These are phyloP conservation scores for Phania funesta DNA, from an alignment of 2,888 invertebrate genomes.

Conservation along the genomic window DNA sequence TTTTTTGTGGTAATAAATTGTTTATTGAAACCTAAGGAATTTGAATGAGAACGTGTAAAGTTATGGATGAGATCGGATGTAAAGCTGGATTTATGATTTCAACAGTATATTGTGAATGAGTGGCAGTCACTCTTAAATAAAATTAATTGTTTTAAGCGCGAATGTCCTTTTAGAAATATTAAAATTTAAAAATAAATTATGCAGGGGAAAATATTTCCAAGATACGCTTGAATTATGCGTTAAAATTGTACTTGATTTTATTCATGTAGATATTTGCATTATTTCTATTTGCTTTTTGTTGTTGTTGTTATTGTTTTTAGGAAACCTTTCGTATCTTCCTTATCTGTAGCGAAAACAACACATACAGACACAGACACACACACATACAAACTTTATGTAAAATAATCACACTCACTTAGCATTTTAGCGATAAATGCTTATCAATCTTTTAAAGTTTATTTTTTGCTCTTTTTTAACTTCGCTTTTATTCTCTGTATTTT, in stretches of 20 bases:
- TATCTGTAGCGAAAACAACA: conserved; percentile 32
- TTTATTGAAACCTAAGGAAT: conserved; percentile 76
- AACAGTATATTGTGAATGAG: conserved; percentile 80
- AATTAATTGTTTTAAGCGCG: conserved; percentile 40
- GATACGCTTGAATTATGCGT: conserved; percentile 26
- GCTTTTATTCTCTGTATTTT: neutral
- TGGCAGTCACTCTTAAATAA: neutral
- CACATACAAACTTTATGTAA: no score
- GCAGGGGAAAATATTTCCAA: conserved; percentile 16
- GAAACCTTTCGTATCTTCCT: conserved; percentile 1
- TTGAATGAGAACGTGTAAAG: conserved; percentile 83
- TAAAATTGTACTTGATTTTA: conserved; percentile 14
- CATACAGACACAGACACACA: neutral
- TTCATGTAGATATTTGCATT: neutral
- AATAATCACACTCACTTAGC: neutral
- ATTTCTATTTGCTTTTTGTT: neutral
- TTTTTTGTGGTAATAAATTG: neutral
- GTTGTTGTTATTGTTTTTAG: neutral
- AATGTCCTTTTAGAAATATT: conserved; percentile 55
- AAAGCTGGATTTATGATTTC: conserved; percentile 83
- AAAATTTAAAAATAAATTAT: conserved; percentile 36
- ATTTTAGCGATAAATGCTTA: neutral
- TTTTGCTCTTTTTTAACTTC: neutral
- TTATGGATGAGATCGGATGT: conserved; percentile 81
- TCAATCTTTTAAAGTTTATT: neutral